Evolutionary conservation across 1,140 invertebrate genomes (phyloP).

Genomic region (Phthorimaea operculella): DNA sequence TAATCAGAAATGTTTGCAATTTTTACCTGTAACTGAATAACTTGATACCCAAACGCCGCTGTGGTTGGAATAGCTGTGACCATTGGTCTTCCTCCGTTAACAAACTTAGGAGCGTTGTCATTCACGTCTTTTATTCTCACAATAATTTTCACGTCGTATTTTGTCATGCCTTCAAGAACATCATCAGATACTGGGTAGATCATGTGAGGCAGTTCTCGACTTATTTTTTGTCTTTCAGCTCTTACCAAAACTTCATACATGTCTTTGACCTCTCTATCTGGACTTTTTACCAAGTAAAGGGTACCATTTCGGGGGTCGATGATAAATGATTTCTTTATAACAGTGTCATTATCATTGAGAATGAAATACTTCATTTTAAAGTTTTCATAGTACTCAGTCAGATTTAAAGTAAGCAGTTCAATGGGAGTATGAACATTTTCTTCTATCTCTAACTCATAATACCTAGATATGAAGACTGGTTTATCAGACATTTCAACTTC

Average conservation of each 20-base stretch:
- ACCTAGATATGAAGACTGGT: constrained; percentile 76
- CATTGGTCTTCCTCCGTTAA: constrained; percentile 75
- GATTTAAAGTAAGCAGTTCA: constrained; percentile 76
- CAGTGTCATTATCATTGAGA: constrained; percentile 68
- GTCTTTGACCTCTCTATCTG: constrained; percentile 75
- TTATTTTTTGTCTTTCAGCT: constrained; percentile 74
- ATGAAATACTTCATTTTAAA: constrained; percentile 71
- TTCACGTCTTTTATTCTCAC: constrained; percentile 83
- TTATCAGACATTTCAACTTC: constrained; percentile 62
- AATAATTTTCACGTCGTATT: constrained; percentile 73
- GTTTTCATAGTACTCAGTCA: constrained; percentile 70
- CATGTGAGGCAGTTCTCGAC: constrained; percentile 75
- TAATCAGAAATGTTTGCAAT: not conserved
- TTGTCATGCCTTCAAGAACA: constrained; percentile 72
- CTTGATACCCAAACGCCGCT: constrained; percentile 82
- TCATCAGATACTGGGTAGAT: constrained; percentile 79
- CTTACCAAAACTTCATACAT: constrained; percentile 76
- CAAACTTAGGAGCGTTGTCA: constrained; percentile 83
- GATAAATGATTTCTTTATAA: constrained; percentile 70
- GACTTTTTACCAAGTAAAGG: constrained; percentile 74
- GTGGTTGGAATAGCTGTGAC: constrained; percentile 82
- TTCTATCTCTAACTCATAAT: constrained; percentile 82
- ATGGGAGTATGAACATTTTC: constrained; percentile 79
- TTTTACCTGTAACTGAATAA: constrained; percentile 73
- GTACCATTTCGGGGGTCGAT: constrained; percentile 79